Evolutionary conservation across 2,113 vertebrate genomes (phyloP).

Genomic region (Corythornis cristatus): DNA sequence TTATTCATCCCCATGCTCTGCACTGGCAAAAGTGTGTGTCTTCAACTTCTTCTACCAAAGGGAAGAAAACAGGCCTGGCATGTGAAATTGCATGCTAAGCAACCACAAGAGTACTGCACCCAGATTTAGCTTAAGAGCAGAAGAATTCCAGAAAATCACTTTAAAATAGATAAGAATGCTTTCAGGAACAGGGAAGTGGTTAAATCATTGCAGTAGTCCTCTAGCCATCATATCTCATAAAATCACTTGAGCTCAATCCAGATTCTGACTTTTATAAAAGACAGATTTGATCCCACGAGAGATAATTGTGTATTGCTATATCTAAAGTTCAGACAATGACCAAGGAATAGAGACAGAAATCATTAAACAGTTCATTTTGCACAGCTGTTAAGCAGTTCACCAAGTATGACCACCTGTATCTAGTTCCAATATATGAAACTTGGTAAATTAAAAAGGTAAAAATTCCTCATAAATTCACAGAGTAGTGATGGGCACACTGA

Average conservation of each 20-base stretch:
- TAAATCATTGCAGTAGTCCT: neutral
- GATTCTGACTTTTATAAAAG: neutral
- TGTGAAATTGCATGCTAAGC: neutral
- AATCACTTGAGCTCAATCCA: neutral
- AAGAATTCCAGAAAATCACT: neutral
- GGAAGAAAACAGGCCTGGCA: neutral
- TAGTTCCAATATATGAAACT: neutral
- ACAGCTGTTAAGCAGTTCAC: neutral
- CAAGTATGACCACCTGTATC: neutral
- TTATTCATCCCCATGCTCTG: neutral
- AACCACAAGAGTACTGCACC: neutral
- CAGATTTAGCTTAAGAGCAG: neutral
- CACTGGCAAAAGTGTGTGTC: neutral
- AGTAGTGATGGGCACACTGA: neutral
- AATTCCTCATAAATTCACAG: neutral
- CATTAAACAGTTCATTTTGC: neutral
- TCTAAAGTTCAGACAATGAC: neutral
- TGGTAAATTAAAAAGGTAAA: neutral
- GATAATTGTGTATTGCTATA: neutral
- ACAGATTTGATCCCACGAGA: neutral
- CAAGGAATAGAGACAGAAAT: neutral
- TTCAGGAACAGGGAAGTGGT: neutral
- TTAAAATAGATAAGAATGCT: neutral
- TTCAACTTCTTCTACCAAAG: neutral
- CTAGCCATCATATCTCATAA: neutral